Evolutionary conservation across 2,113 vertebrate genomes (phyloP).

Genomic region (Cryptotis parvus): DNA sequence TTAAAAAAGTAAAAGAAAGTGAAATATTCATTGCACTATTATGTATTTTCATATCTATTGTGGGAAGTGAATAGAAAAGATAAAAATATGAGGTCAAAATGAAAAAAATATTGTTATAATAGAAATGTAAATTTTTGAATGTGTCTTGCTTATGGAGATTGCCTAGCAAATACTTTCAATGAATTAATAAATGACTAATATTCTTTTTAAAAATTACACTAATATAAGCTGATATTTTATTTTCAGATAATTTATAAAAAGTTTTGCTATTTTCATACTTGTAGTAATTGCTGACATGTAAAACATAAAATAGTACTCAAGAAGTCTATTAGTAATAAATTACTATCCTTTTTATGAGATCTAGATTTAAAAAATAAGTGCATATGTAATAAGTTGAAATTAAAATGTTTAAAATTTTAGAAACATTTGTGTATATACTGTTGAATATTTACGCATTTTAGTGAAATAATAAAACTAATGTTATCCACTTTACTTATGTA

Average conservation of each 20-base stretch:
- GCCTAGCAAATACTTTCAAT: not conserved
- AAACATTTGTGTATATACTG: not conserved
- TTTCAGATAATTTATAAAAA: not conserved
- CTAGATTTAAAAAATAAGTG: not conserved
- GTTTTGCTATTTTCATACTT: slow-evolving; percentile 9
- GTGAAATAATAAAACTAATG: too few species aligned
- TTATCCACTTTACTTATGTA: not conserved
- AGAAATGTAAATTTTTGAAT: too few species aligned
- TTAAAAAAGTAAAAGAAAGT: not conserved
- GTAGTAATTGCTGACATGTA: not conserved
- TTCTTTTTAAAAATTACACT: not conserved
- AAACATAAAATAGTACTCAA: not conserved
- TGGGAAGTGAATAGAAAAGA: not conserved
- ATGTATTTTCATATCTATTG: not conserved
- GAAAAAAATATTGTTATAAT: not conserved
- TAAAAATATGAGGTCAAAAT: not conserved
- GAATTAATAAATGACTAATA: not conserved
- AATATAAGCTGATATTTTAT: not conserved
- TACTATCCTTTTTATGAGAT: not conserved
- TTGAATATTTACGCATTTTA: too few species aligned
- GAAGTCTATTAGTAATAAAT: not conserved
- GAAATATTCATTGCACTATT: not conserved
- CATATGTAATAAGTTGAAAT: not conserved
- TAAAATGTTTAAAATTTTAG: not conserved
- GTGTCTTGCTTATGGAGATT: not conserved